A percentile compares a stretch with the other conserved stretches of the same genome.
These are phyloP conservation scores for Drosophila nigrodunni DNA, from an alignment of 1,140 invertebrate species.

Conservation along the genomic window DNA sequence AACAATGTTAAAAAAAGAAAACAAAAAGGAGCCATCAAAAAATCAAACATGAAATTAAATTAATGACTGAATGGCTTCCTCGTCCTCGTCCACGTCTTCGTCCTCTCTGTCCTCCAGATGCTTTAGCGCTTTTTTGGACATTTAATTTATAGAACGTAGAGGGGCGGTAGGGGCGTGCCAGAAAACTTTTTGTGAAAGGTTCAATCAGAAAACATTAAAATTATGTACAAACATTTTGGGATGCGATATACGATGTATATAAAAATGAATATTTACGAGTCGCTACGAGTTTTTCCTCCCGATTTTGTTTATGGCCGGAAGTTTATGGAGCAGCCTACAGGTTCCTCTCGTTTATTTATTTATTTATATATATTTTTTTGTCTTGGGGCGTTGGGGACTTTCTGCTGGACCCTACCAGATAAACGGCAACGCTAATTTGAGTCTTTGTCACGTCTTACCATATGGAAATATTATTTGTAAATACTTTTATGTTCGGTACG, in stretches of 20 bases:
- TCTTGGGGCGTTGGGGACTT: conserved; percentile 14
- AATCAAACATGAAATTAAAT: conserved; percentile 83
- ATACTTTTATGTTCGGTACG: conserved; percentile 84
- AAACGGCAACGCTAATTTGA: conserved; percentile 83
- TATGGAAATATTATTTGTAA: conserved; percentile 84
- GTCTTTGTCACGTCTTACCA: conserved; percentile 84
- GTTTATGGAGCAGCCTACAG: conserved; percentile 63
- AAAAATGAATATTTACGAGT: conserved; percentile 68
- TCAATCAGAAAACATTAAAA: conserved; percentile 73
- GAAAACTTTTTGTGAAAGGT: conserved; percentile 57
- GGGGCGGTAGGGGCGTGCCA: conserved; percentile 2
- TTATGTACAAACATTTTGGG: conserved; percentile 70
- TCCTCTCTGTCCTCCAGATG: background rate
- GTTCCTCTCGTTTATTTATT: conserved; percentile 12
- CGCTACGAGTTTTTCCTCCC: conserved; percentile 19
- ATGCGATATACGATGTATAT: conserved; percentile 39
- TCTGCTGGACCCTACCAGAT: conserved; percentile 52
- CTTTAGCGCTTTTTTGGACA: conserved; percentile 26
- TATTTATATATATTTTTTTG: background rate
- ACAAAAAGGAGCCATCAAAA: conserved; percentile 50
- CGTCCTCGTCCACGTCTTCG: background rate
- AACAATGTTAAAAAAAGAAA: conserved; percentile 28
- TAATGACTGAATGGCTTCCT: conserved; percentile 55
- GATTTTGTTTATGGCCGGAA: conserved; percentile 70
- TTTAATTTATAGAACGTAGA: conserved; percentile 31